Conservation (phyloP, 2,888 invertebrate genomes). For the Trimorus sp. region DNA sequence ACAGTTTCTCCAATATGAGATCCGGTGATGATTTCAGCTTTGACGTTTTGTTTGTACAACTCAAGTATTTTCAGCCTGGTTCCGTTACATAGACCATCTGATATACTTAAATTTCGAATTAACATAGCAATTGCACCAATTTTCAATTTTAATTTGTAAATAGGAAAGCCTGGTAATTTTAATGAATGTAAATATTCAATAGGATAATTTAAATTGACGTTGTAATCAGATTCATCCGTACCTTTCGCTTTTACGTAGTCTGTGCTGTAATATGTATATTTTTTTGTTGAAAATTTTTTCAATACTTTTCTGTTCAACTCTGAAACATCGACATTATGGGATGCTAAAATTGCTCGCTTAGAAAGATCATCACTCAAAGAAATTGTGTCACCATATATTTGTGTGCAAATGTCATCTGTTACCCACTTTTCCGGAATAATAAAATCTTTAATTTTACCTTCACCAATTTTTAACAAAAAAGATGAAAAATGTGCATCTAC, state of each 20-base stretch:
- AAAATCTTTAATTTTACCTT: slow-evolving; percentile 11
- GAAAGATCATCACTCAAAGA: not conserved
- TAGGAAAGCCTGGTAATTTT: slow-evolving; percentile 29
- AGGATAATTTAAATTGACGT: slow-evolving; percentile 36
- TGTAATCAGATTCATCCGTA: slow-evolving; percentile 18
- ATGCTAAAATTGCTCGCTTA: slow-evolving; percentile 5
- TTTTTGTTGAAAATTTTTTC: slow-evolving; percentile 13
- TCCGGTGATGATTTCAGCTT: not conserved
- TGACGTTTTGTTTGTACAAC: slow-evolving; percentile 25
- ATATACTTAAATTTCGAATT: slow-evolving; percentile 58
- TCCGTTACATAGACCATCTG: slow-evolving; percentile 61
- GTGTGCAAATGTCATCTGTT: slow-evolving; percentile 14
- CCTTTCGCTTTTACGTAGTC: slow-evolving; percentile 42
- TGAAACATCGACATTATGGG: slow-evolving; percentile 22
- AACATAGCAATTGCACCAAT: slow-evolving; percentile 55
- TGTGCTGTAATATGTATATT: slow-evolving; percentile 30
- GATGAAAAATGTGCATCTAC: not conserved
- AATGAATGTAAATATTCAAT: slow-evolving; percentile 57
- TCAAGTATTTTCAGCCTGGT: slow-evolving; percentile 55
- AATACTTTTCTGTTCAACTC: slow-evolving; percentile 28
- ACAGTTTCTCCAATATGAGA: not conserved
- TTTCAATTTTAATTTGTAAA: slow-evolving; percentile 36
- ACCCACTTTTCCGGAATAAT: slow-evolving; percentile 15
- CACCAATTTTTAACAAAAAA: slow-evolving; percentile 22
- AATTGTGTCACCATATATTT: slow-evolving; percentile 18